Percentiles rank a stretch among this genome's conserved stretches.
These are phyloP conservation scores for Tubiluchus corallicola DNA, from an alignment of 2,888 invertebrate species.

Conservation along the genomic window DNA sequence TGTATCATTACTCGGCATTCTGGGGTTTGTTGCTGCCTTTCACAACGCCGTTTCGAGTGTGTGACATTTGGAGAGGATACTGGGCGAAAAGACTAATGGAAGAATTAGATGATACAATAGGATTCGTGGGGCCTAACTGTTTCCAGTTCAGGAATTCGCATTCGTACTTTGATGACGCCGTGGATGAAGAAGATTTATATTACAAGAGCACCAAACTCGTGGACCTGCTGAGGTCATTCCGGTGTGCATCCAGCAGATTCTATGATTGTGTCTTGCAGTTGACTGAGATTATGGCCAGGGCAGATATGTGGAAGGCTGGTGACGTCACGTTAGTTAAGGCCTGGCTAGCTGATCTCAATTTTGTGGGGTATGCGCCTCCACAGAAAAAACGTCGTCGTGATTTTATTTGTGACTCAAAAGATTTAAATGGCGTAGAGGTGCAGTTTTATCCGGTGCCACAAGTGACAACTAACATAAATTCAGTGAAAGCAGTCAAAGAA, in stretches of 20 bases:
- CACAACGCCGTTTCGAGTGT: constrained; percentile 16
- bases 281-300: constrained; percentile 58
- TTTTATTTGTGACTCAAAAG: background rate
- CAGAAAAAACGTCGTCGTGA: background rate
- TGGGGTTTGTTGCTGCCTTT: constrained; percentile 19
- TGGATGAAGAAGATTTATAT: constrained; percentile 17
- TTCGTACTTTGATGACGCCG: constrained; percentile 15
- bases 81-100: constrained; percentile 19
- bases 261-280: constrained; percentile 26
- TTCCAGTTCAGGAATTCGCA: constrained; percentile 17
- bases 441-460: background rate
- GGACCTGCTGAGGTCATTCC: background rate
- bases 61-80: constrained; percentile 20
- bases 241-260: background rate
- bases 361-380: background rate
- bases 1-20: constrained; percentile 17
- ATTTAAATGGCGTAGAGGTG: background rate
- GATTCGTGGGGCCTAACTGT: constrained; percentile 16
- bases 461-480: background rate
- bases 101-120: constrained; percentile 16
- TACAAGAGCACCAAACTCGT: constrained; percentile 9
- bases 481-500: background rate
- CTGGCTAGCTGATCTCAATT: background rate
- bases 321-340: constrained; percentile 19
- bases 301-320: constrained; percentile 49